Evolutionary conservation across 2,888 invertebrate genomes (phyloP), one percentile per base, ranked within the genome.

Genomic region (Amblyjoppa proteus): DNA sequence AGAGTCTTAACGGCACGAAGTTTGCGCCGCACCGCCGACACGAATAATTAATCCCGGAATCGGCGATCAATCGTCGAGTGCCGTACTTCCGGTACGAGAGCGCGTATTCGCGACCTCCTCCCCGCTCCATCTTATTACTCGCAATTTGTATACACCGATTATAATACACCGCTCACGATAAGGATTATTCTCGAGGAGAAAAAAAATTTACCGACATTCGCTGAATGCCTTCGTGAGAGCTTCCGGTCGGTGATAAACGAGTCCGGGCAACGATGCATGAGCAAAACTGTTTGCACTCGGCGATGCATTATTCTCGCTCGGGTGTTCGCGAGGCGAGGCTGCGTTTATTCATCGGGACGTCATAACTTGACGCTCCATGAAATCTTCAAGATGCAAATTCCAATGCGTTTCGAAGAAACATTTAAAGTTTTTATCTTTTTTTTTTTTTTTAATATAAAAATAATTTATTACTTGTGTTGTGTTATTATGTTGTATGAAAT

Each of bases 31-130:
- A 34, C 66, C 69, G 66, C 80, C 79, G 84, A 80, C 69, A 84
- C 80, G 81, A 77, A 80, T 81, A 82, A 87, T 88, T 85, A 88
- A 85, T 81, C 80, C 73, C 64, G 38, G 71, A 85, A 88, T 85
- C 85, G 76, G 61, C n/a, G 74, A 83, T 81, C 81, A 78, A 83
- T 85, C 84, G 83, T 85, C 75, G 64, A 71, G 45, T 73, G 56
- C 31, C 64, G 76, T 28, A 58, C 74, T 75, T 82, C 73, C 81
- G 79, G 68, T 58, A 58, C 25, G 74, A 71, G 49, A 77, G 16
- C 68, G 34, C n/a, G 51, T 66, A 28, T 41, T 70, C 51, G 41
- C 51, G 61, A 41, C 71, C 25, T 71, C 79, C 16, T 61, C 58
- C 56, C 56, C 45, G 56, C 28, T 58, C 25, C 25, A 28, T 13